phyloP scores from a whole-genome alignment of 2,113 vertebrate species.

The Osmerus mordax region DNA sequence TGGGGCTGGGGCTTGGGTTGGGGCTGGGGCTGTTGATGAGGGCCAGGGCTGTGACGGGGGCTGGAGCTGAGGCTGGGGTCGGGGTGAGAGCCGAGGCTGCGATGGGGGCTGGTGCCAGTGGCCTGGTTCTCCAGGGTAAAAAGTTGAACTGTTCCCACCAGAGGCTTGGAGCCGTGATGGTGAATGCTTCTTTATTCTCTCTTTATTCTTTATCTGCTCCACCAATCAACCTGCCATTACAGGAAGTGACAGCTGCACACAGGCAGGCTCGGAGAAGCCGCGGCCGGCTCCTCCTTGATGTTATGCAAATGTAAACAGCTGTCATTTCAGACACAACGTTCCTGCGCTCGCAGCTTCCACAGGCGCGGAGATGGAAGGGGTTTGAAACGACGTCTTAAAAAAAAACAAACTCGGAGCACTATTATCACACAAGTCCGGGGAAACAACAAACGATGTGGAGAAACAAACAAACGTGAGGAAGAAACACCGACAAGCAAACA shows the following conservation, averaged over 20 bases:
- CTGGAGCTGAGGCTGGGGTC: too few relatives aligned
- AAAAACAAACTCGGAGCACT: neutral
- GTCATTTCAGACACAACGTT: slow-evolving; percentile 55
- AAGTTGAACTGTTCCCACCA: slow-evolving; percentile 1
- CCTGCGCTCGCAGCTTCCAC: slow-evolving; percentile 42
- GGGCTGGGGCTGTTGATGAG: too few relatives aligned
- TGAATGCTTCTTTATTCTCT: neutral
- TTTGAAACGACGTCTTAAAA: slow-evolving; percentile 14
- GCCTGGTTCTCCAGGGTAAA: slow-evolving; percentile 1
- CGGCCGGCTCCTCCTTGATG: slow-evolving; percentile 55
- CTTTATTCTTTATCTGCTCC: slow-evolving; percentile 5
- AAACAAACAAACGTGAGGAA: slow-evolving; percentile 2
- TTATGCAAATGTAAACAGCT: slow-evolving; percentile 68
- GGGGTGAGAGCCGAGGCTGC: too few relatives aligned
- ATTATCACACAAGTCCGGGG: slow-evolving; percentile 46
- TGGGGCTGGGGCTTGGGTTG: too few relatives aligned
- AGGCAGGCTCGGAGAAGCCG: slow-evolving; percentile 46
- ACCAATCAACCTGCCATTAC: slow-evolving; percentile 55
- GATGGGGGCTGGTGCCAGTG: too few relatives aligned
- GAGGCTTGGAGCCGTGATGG: neutral
- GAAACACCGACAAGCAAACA: neutral
- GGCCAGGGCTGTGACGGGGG: too few relatives aligned
- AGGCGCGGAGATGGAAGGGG: slow-evolving; percentile 48
- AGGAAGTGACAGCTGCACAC: slow-evolving; percentile 55
- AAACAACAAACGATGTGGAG: slow-evolving; percentile 23